These are phyloP conservation scores for Nymphalis urticae DNA, from an alignment of 2,888 invertebrate species.

Conservation along the genomic window DNA sequence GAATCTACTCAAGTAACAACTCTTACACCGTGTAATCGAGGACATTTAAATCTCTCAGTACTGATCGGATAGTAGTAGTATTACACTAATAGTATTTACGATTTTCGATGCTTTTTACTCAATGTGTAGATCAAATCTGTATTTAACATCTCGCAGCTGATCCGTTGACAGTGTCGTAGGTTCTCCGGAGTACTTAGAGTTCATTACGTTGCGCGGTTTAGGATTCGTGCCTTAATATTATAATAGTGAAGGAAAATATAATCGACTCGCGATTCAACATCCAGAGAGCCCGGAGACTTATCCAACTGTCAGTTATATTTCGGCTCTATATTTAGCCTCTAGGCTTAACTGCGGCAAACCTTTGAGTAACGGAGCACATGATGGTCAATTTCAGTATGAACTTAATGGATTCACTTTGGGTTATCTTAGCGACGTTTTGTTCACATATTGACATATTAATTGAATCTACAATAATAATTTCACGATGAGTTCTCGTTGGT, in stretches of 20 bases:
- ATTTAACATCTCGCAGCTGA: background rate
- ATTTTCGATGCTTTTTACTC: background rate
- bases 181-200: conserved; percentile 16
- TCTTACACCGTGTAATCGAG: background rate
- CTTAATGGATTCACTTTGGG: background rate
- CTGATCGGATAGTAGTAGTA: background rate
- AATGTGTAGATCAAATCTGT: background rate
- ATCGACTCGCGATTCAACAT: conserved; percentile 4
- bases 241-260: conserved; percentile 17
- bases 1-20: background rate
- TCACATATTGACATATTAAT: background rate
- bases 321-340: background rate
- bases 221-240: conserved; percentile 29
- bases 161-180: conserved; percentile 11
- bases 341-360: background rate
- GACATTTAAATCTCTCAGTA: background rate
- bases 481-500: background rate
- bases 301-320: conserved; percentile 8
- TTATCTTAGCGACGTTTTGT: background rate
- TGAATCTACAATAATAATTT: background rate
- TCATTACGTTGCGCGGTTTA: conserved; percentile 6
- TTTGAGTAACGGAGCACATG: conserved; percentile 1
- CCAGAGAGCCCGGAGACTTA: conserved; percentile 22
- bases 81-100: background rate
- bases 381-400: conserved; percentile 4